Evolutionary conservation across 2,888 invertebrate genomes (phyloP).

Genomic region (Alloplasta piceator): DNA sequence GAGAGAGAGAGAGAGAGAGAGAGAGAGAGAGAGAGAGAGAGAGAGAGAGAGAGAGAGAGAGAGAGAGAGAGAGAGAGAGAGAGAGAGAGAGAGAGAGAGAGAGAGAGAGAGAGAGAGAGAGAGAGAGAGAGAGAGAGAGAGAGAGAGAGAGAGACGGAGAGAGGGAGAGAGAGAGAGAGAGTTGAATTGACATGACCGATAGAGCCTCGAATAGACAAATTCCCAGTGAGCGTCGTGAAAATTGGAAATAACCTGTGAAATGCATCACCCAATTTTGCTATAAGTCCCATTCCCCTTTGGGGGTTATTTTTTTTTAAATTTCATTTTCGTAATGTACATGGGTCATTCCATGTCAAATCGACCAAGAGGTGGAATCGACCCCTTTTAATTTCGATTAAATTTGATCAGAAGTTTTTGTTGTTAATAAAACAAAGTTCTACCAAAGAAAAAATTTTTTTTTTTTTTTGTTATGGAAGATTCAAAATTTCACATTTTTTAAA

Average conservation of each 20-base stretch:
- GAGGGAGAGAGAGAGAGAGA: not conserved
- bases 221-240: conserved; percentile 38
- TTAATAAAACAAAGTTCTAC: too few species aligned
- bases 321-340: too few species aligned
- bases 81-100: conserved; percentile 2
- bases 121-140: conserved; percentile 20
- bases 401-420: too few species aligned
- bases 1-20: conserved; percentile 10
- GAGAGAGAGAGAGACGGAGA: conserved; percentile 22
- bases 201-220: conserved; percentile 35
- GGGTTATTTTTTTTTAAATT: too few species aligned
- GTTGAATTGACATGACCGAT: conserved; percentile 21
- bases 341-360: too few species aligned
- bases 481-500: too few species aligned
- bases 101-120: conserved; percentile 35
- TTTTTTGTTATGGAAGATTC: too few species aligned
- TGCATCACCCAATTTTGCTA: conserved; percentile 14
- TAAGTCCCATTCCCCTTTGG: not conserved
- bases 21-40: not conserved
- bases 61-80: conserved; percentile 32
- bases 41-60: conserved; percentile 1
- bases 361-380: too few species aligned
- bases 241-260: conserved; percentile 38
- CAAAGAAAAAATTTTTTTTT: too few species aligned
- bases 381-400: too few species aligned